Evolutionary conservation across 2,888 invertebrate genomes (phyloP), one percentile per base, ranked within the genome.

Genomic region (Venusia cambrica): DNA sequence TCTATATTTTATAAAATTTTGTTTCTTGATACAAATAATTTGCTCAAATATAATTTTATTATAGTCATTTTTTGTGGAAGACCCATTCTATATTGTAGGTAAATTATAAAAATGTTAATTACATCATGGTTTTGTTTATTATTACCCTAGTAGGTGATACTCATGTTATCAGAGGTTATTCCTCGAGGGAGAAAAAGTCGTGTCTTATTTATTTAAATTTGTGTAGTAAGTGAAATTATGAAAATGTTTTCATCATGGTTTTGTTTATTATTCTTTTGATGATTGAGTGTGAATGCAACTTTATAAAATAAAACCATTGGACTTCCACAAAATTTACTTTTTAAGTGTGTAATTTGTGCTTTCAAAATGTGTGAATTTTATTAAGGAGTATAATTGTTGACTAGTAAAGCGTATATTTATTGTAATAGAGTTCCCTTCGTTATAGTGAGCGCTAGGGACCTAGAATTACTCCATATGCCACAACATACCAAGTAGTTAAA

Each of bases 351-450:
- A 48, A 38, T 51, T 53, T 64, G 76, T 79, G 80, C 77, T 70
- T 58, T 76, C 73, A 59, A 73, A 71, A 68, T 64, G 58, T 64
- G 54, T 52, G 64, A 51, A 51, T 53, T 57, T 67, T 67, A 16
- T 12, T 37, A 20, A 43, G 44, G 45, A 32, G 48, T 62, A 58
- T 49, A 48, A 38, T 45, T 60, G 48, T 53, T 64, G 68, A 49
- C 78, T 84, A 83, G 62, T 84, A 85, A 84, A 85, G 84, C 81
- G 77, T 83, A 69, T 69, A 65, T 70, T 71, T 57, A 69, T 83
- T 75, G 75, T 79, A 70, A 75, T 57, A 68, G 65, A 71, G 64
- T 58, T 70, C 20, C 28, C 40, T 45, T 37, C 8, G 24, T 17
- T 36, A 28, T 20, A 10, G 17, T 20, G 35, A 44, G 38, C 27